Evolutionary conservation across 2,797 vertebrate species (phyloP), one percentile per base, ranked within the genome.

Genomic region (Salarias fasciatus): DNA sequence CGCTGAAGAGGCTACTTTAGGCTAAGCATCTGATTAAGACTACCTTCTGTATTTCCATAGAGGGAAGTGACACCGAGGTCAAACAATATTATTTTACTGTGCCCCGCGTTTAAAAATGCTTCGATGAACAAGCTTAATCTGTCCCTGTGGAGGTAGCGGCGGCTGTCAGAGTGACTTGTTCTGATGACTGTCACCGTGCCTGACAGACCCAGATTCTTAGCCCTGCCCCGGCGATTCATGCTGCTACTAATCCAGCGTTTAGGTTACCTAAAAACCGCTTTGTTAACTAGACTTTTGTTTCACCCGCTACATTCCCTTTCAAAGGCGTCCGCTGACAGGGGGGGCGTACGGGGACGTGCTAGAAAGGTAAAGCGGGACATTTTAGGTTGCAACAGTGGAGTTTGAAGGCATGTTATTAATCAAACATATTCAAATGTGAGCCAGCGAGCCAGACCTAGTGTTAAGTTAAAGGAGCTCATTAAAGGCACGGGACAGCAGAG

Each of bases 81-180:
- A 93, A 93, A 89, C 76, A 89, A 89, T 83, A 89, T 92, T 90
- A 89, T 92, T 86, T 94, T 85, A 88, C 77, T 69, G 72, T 82
- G 89, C 78, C 86, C 81, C 86, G 82, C 80, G 89, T 83, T 89
- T 85, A 87, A 75, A 92, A 91, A 89, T 82, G 87, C 88, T 85
- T 73, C 80, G 79, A 93, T 92, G 92, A 93, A 87, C 86, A 77
- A 63, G 87, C 55, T 84, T 90, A 93, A 93, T 93, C 85, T 89
- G 88, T 93, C 91, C 82, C 73, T 51, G 58, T 86, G 93, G 90
- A 86, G 84, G 81, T 11, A 18, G 53, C 2, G 5, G 83, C 58
- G 61, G 89, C 85, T 92, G 91, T 94, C 92, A 92, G 85, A 93
- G 88, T 92, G 90, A 93, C 93, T 91, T 91, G 92, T 94, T 90